Evolutionary conservation across 1,140 invertebrate species (phyloP), one percentile per base, ranked within the genome.

Genomic region (Listronotus oregonensis): DNA sequence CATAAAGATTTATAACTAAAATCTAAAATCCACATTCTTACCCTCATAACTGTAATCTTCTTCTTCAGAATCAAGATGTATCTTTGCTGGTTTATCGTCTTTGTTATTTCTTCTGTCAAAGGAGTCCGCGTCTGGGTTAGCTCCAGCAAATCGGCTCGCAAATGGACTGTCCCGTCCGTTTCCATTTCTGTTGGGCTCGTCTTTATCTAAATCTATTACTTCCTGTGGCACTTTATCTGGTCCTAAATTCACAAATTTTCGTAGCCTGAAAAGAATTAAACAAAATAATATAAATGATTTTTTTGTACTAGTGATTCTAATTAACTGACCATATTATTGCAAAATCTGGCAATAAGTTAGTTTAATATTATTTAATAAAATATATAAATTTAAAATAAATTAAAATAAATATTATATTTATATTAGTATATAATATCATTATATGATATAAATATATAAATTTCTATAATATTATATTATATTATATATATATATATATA

Each of bases 31-130:
- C 18, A 27, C 5, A 27, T 27, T 3, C 21, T 8, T 54, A 66
- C 64, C 64, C 60, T 89, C 87, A 65, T 85, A 88, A 8, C 82
- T 83, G 69, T 89, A 90, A 76, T 89, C 87, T 67, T 88, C 87
- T 37, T 87, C 85, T 37, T 88, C 86, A 10, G 86, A 84, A 69
- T 82, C 81, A 18, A 80, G 57, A 54, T 75, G 71, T 17, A 80
- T 73, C 39, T 76, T 77, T 6, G 67, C 67, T 6, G 77, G 77
- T 3, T 73, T 73, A 18, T 73, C 73, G 15, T 57, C 43, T 7
- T 51, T 50, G 50, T 68, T 70, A 27, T 77, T 71, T 37, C 77
- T 72, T 5, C 78, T 75, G 5, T 79, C 74, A 27, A 83, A 80
- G 3, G 82, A 79, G 7, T 82, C 80, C 5, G 77, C 77, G 37